Percentiles rank a stretch among this genome's conserved stretches.
phyloP scores from a whole-genome alignment of 2,888 invertebrate species.

The Horisme vitalbata region DNA sequence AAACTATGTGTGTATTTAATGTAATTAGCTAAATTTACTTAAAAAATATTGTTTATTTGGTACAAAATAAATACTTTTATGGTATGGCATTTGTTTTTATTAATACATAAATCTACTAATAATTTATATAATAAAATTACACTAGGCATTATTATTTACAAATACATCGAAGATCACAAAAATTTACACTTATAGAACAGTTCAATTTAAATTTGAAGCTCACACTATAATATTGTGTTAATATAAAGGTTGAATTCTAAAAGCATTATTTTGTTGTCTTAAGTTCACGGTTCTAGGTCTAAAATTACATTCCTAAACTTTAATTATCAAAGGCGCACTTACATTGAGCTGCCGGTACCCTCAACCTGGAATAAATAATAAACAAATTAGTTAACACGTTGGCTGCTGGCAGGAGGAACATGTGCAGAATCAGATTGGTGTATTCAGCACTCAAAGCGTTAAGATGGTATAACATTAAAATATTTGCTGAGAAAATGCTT shows the following conservation, averaged over 20 bases:
- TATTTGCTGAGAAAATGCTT: too few relatives aligned
- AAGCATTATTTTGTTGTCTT: neutral
- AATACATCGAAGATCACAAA: neutral
- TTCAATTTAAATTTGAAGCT: too few relatives aligned
- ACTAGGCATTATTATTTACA: conserved; percentile 11
- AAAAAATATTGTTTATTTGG: conserved; percentile 58
- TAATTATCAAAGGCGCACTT: conserved; percentile 1
- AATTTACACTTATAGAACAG: too few relatives aligned
- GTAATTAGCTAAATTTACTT: conserved; percentile 48
- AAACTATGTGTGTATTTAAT: conserved; percentile 39
- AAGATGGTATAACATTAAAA: too few relatives aligned
- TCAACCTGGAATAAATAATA: conserved; percentile 13
- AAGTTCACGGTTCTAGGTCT: neutral
- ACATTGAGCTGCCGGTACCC: conserved; percentile 14
- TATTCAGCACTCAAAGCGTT: too few relatives aligned
- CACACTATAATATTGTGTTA: too few relatives aligned
- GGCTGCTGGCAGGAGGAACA: too few relatives aligned
- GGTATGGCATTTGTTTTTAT: conserved; percentile 36
- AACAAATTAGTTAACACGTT: too few relatives aligned
- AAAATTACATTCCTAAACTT: neutral
- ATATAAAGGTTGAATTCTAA: too few relatives aligned
- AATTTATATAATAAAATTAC: conserved; percentile 18
- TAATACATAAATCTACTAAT: conserved; percentile 26
- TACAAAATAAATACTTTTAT: conserved; percentile 69
- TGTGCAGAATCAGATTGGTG: too few relatives aligned